These are phyloP conservation scores for Sebastes fasciatus DNA, from an alignment of 2,113 vertebrate genomes.

Conservation along the genomic window DNA sequence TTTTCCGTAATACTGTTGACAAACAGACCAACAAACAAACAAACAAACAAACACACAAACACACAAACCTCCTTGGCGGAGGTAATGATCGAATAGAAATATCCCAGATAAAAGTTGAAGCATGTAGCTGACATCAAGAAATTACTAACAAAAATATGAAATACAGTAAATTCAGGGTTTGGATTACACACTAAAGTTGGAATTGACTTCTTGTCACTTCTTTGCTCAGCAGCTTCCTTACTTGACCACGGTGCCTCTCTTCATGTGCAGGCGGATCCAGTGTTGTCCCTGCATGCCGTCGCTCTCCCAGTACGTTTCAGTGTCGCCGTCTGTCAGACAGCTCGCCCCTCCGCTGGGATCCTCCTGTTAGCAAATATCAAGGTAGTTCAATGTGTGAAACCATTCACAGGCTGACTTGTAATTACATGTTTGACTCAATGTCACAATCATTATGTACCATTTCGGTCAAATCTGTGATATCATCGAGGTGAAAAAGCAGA, in stretches of 20 bases:
- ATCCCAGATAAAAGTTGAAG: not conserved
- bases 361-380: slow-evolving; percentile 82
- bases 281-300: slow-evolving; percentile 98
- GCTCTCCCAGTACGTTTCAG: slow-evolving; percentile 97
- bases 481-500: not conserved
- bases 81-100: not conserved
- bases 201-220: not conserved
- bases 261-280: slow-evolving; percentile 99
- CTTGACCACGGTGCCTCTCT: slow-evolving; percentile 97
- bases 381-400: not conserved
- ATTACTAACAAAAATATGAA: not conserved
- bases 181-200: not conserved
- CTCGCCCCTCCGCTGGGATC: slow-evolving; percentile 90
- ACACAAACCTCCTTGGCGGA: too few relatives aligned
- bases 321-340: slow-evolving; percentile 93
- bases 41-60: not conserved
- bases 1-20: not conserved
- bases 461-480: not conserved
- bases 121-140: not conserved
- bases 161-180: not conserved
- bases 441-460: not conserved
- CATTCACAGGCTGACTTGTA: not conserved
- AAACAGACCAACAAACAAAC: not conserved
- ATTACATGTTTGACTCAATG: not conserved
- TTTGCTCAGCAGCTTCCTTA: slow-evolving; percentile 73